Evolutionary conservation across 64 coral and sea anemone genomes (phyloP).

Genomic region (Hydrozoanthus tunicans): DNA sequence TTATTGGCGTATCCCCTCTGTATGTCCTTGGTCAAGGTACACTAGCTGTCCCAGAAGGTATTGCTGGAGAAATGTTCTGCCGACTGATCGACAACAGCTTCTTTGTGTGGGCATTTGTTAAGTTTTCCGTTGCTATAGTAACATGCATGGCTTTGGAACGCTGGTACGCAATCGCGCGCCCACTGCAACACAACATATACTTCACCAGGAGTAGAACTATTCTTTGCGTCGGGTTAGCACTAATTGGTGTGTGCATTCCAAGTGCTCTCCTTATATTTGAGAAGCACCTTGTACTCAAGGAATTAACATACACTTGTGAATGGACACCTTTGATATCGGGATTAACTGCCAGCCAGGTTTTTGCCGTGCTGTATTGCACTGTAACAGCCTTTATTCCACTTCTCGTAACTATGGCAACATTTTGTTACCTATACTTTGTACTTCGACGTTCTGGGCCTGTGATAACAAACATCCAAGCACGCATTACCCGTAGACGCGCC

Average conservation of each 20-base stretch:
- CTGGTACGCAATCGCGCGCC: slow-evolving; percentile 42
- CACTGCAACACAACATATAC: slow-evolving; percentile 3
- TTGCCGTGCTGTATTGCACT: slow-evolving; percentile 36
- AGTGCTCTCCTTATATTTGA: slow-evolving; percentile 39
- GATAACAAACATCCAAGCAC: slow-evolving; percentile 12
- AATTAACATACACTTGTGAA: not conserved
- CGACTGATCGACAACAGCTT: slow-evolving; percentile 55
- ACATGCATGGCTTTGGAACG: slow-evolving; percentile 48
- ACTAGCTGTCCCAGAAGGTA: slow-evolving; percentile 35
- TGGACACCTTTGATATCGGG: slow-evolving; percentile 15
- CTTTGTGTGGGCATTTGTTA: slow-evolving; percentile 49
- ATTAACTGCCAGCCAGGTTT: slow-evolving; percentile 2
- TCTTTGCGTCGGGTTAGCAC: not conserved
- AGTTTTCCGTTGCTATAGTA: slow-evolving; percentile 50
- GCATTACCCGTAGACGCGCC: slow-evolving; percentile 26
- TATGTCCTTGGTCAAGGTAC: slow-evolving; percentile 36
- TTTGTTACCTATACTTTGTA: not conserved
- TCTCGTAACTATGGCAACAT: slow-evolving; percentile 11
- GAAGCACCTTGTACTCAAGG: slow-evolving; percentile 12
- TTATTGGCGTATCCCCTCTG: slow-evolving; percentile 30
- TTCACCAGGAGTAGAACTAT: slow-evolving; percentile 29
- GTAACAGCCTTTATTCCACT: slow-evolving; percentile 23
- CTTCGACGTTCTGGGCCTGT: not conserved
- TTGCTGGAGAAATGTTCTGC: slow-evolving; percentile 45
- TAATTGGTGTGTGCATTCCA: not conserved